Evolutionary conservation across 2,797 vertebrate genomes (phyloP).

Genomic region (Enteromius mattozi): DNA sequence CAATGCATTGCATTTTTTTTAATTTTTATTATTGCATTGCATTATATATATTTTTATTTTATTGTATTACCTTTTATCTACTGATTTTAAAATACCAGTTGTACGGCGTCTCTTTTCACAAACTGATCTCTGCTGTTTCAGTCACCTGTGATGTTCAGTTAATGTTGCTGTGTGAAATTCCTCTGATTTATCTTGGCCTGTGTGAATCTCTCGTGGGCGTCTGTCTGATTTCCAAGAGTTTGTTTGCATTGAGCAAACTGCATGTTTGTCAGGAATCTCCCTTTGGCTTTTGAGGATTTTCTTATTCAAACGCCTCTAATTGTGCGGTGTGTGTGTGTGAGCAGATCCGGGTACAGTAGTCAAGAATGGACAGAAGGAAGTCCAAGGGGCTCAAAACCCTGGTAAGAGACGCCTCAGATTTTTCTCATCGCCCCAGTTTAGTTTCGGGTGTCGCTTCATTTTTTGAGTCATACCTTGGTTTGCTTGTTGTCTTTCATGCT

Average conservation of each 20-base stretch:
- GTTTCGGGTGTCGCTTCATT: constrained; percentile 31
- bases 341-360: constrained; percentile 75
- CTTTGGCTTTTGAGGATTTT: constrained; percentile 1
- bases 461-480: constrained; percentile 9
- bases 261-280: constrained; percentile 9
- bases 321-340: constrained; percentile 62
- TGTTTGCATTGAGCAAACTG: constrained; percentile 4
- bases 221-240: not conserved
- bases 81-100: not conserved
- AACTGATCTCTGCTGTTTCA: not conserved
- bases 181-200: not conserved
- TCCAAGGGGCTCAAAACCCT: constrained; percentile 75
- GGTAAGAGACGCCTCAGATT: constrained; percentile 80
- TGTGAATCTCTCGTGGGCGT: not conserved
- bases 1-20: not conserved
- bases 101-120: not conserved
- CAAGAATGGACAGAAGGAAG: constrained; percentile 86
- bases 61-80: not conserved
- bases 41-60: not conserved
- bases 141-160: not conserved
- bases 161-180: not conserved
- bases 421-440: constrained; percentile 35
- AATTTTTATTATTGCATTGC: not conserved
- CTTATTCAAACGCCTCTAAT: not conserved
- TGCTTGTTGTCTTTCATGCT: not conserved